These are phyloP conservation scores for Motacilla tschutschensis DNA, from an alignment of 2,113 vertebrate species.

Conservation along the genomic window DNA sequence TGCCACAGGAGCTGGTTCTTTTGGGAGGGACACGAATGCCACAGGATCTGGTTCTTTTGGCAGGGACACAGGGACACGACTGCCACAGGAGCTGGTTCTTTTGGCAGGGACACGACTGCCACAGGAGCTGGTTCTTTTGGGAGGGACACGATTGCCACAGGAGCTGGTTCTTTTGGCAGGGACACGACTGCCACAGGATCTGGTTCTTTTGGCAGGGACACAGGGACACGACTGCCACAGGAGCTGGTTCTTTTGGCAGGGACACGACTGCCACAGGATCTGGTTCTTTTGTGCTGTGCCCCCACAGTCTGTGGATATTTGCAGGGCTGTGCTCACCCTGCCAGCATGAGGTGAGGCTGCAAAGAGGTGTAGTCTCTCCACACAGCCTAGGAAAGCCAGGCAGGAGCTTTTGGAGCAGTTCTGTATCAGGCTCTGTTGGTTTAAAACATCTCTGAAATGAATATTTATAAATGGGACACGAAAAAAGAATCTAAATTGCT, in stretches of 20 bases:
- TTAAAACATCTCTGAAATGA: slow-evolving; percentile 46
- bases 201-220: background rate
- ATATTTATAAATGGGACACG: slow-evolving; percentile 23
- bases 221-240: too few relatives aligned
- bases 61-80: too few relatives aligned
- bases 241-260: too few relatives aligned
- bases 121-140: background rate
- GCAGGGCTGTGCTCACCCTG: background rate
- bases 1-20: too few relatives aligned
- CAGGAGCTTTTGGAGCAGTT: background rate
- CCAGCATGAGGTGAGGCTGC: background rate
- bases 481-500: slow-evolving; percentile 15
- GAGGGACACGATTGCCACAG: background rate
- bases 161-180: background rate
- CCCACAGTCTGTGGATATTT: background rate
- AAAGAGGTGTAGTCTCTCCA: background rate
- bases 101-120: background rate
- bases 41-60: background rate
- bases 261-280: background rate
- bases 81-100: too few relatives aligned
- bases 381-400: background rate
- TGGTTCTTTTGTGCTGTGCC: background rate
- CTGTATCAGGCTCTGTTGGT: slow-evolving; percentile 10
- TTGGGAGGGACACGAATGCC: background rate
- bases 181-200: background rate